Base-by-base conservation (phyloP, 2,888 invertebrate genomes). In the Napeogenes inachia region DNA sequence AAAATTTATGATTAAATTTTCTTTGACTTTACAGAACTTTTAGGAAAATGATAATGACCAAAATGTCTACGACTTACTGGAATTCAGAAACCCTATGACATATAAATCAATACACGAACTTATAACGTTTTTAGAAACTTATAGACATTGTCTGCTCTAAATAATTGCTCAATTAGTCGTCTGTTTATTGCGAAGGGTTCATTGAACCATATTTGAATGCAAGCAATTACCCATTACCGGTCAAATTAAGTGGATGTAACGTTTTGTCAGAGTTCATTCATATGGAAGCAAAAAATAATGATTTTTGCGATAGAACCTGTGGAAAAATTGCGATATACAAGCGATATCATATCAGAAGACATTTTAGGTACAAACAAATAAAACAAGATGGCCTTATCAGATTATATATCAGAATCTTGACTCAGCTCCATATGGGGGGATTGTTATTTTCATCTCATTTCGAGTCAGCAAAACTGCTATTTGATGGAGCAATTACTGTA, bases 401-500 rank as follows among this genome's bases (percentile, higher is more conserved):
- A 61, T 61, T 56, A 56, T 45, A 53, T 13, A n/a, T 21, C 53
- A 33, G 21, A 33, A 42, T 56, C 56, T 59, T 35, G 59, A 21
- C 53, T 30, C 38, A 56, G 45, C 33, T 21, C 56, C 56, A 56
- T n/a, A 56, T 54, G 10, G 45, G 53, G 42, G 6, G 55, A 54
- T 54, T 45, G 55, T 57, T 60, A 47, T 60, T 57, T 54, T 53
- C 53, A 47, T 63, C 54, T 57, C 32, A 38, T 54, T 63, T 57
- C 60, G 60, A 63, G 46, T 60, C 21, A 46, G 38, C 54, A 56
- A 32, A 57, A 54, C 60, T 45, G 57, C 53, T 57, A 59, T 56
- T 60, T 60, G 56, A 63, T 63, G 32, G 60, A 57, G 45, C 60
- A 54, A 60, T 60, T 57, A 60, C 60, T 54, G 56, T 54, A 57